Percentiles rank a stretch among this genome's conserved stretches.
These are phyloP conservation scores for Pycnomerus fuliginosus DNA, from an alignment of 2,888 invertebrate genomes.

Conservation along the genomic window DNA sequence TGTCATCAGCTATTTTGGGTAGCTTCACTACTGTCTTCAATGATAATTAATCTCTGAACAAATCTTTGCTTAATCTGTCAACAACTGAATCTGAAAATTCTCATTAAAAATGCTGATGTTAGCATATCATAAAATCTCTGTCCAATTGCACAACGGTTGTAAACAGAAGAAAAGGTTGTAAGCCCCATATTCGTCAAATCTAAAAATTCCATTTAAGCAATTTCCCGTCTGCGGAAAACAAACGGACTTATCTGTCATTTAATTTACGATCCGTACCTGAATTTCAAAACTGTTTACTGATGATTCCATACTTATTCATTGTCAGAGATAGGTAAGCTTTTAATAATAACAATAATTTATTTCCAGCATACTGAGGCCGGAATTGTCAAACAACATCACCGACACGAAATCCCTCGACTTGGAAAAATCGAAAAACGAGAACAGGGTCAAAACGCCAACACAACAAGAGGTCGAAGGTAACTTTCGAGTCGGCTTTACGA, in stretches of 20 bases:
- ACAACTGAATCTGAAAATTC: no score
- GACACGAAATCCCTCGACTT: conserved; percentile 69
- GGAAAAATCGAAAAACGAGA: conserved; percentile 69
- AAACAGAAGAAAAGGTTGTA: no score
- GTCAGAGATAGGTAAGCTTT: conserved; percentile 1
- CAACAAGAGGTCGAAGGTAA: conserved; percentile 53
- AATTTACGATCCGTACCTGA: conserved; percentile 6
- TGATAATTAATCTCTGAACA: no score
- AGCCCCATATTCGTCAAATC: no score
- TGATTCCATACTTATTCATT: conserved; percentile 1
- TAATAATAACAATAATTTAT: no score
- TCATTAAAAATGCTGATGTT: no score
- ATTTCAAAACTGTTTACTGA: conserved; percentile 15
- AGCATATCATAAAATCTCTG: no score
- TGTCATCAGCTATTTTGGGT: no score
- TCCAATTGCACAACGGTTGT: no score
- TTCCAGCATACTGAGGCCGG: conserved; percentile 79
- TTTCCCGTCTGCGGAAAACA: conserved; percentile 6
- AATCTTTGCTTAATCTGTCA: no score
- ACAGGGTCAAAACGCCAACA: conserved; percentile 56
- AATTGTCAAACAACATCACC: conserved; percentile 59
- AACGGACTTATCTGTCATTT: conserved; percentile 9
- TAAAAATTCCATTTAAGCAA: not conserved
- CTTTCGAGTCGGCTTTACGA: conserved; percentile 9
- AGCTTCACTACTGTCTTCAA: no score